Conservation (phyloP, 2,797 vertebrate species). For the Danio aesculapii region DNA sequence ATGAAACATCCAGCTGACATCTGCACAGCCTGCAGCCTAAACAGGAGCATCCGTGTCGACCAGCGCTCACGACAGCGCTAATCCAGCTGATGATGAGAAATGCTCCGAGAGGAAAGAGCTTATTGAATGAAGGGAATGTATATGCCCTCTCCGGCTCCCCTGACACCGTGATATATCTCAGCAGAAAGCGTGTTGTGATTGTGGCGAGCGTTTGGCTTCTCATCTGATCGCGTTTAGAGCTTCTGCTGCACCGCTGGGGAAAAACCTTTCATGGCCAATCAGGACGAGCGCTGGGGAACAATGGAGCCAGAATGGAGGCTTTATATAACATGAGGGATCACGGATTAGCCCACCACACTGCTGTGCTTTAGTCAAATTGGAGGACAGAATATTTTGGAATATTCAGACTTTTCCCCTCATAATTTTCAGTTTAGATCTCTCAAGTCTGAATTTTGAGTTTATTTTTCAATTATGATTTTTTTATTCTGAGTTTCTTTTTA, state of each 20-base stretch:
- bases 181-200: conserved; percentile 29
- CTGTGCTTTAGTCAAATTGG: too few species aligned
- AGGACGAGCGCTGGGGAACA: not conserved
- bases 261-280: conserved; percentile 49
- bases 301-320: too few species aligned
- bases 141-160: conserved; percentile 8
- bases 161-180: conserved; percentile 5
- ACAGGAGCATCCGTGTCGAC: conserved; percentile 27
- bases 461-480: too few species aligned
- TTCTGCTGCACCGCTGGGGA: conserved; percentile 11
- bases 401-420: too few species aligned
- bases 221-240: conserved; percentile 40
- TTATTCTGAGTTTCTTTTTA: too few species aligned
- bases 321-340: too few species aligned
- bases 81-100: conserved; percentile 58
- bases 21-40: conserved; percentile 64
- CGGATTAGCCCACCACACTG: too few species aligned
- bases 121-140: conserved; percentile 45
- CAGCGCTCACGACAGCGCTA: conserved; percentile 43
- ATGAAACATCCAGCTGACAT: conserved; percentile 77
- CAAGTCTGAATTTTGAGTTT: too few species aligned
- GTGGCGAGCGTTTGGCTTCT: conserved; percentile 33
- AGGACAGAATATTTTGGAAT: too few species aligned
- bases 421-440: too few species aligned
- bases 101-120: conserved; percentile 3